Evolutionary conservation across 35 echinoderm and acorn worm species (phyloP).

Genomic region (Ophiothrix spiculata): DNA sequence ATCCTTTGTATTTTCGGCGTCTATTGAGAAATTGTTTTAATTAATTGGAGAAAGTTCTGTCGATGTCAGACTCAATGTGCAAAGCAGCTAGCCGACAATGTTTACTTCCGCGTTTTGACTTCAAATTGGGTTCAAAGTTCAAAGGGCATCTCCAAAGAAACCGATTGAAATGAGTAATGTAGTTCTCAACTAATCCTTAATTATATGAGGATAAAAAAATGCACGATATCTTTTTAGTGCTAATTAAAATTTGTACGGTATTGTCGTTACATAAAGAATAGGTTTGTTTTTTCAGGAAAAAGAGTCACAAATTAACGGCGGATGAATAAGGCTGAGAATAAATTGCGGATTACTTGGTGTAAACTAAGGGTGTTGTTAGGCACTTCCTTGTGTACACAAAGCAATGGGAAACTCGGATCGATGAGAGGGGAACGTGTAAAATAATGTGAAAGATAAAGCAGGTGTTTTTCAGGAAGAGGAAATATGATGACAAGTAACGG

Average conservation of each 20-base stretch:
- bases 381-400: neutral
- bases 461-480: neutral
- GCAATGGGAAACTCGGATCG: neutral
- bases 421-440: neutral
- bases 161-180: neutral
- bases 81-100: too few species aligned
- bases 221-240: neutral
- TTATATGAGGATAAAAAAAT: too few species aligned
- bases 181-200: neutral
- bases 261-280: neutral
- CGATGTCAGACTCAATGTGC: too few species aligned
- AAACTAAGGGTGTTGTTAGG: neutral
- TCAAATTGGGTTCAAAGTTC: neutral
- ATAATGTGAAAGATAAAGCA: neutral
- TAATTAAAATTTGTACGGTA: neutral
- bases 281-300: neutral
- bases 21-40: too few species aligned
- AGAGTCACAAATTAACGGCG: neutral
- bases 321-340: neutral
- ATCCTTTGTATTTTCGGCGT: too few species aligned
- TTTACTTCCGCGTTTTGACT: too few species aligned
- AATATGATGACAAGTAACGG: constrained; percentile 1
- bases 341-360: neutral
- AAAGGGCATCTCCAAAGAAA: neutral
- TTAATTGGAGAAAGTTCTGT: too few species aligned